Conservation (phyloP, 2,888 invertebrate species). For the Eupithecia insigniata region DNA sequence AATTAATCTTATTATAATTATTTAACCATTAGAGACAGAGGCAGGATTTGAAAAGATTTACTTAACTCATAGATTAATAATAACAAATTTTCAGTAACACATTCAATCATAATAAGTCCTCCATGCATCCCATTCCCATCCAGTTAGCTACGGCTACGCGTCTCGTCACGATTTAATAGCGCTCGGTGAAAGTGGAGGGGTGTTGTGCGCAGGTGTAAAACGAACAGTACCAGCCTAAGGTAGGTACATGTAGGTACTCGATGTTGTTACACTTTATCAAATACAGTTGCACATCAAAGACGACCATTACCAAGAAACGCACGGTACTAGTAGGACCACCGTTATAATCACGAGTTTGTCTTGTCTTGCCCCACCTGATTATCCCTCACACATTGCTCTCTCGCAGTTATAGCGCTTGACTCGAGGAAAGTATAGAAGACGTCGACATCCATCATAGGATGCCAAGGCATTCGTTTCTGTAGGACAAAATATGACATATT, state of each 20-base stretch:
- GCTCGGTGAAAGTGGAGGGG: no score
- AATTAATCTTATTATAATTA: no score
- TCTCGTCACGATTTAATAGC: no score
- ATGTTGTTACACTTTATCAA: slow-evolving; percentile 16
- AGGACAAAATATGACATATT: no score
- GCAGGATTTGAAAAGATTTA: no score
- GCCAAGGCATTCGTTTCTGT: background rate
- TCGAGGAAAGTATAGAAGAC: background rate
- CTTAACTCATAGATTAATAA: background rate
- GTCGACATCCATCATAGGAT: background rate
- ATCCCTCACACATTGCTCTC: slow-evolving; percentile 15
- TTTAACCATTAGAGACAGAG: no score
- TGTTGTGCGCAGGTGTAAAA: no score
- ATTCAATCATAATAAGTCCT: no score
- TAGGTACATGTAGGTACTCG: background rate
- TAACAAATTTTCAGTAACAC: background rate
- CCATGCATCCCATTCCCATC: background rate
- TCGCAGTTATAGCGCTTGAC: background rate
- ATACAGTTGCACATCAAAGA: slow-evolving; percentile 24
- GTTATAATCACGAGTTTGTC: slow-evolving; percentile 26
- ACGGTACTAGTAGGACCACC: slow-evolving; percentile 19
- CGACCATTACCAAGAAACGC: slow-evolving; percentile 21
- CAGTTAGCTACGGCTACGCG: no score
- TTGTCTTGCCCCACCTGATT: slow-evolving; percentile 16
- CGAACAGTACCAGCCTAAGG: no score